phyloP scores from a whole-genome alignment of 2,888 invertebrate genomes.

The Heliconius sara region DNA sequence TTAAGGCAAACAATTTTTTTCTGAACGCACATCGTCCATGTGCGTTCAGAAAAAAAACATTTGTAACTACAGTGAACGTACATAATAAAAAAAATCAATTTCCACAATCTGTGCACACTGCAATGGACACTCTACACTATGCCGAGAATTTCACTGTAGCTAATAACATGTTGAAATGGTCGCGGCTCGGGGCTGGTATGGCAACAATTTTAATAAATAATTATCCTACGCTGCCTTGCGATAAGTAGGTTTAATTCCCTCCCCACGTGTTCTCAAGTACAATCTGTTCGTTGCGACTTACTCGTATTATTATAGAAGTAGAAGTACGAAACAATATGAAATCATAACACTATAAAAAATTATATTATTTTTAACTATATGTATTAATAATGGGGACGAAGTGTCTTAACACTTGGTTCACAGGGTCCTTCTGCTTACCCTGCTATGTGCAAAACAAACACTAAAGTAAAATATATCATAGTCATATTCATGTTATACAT shows the following conservation, averaged over 20 bases:
- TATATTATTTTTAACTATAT: background rate
- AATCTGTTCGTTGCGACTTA: conserved; percentile 43
- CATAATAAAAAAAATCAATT: conserved; percentile 30
- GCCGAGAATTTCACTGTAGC: conserved; percentile 60
- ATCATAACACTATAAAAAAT: background rate
- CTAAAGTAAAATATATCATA: background rate
- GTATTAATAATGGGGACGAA: no score
- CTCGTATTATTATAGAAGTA: conserved; percentile 35
- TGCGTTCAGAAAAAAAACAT: background rate
- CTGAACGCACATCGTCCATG: no score
- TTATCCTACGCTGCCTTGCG: conserved; percentile 64
- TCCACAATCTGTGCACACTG: conserved; percentile 38
- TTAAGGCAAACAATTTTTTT: background rate
- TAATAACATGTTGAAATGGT: conserved; percentile 56
- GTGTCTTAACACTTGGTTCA: no score
- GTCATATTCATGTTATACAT: background rate
- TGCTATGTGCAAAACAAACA: no score
- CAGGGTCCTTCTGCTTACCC: no score
- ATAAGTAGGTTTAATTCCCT: conserved; percentile 70
- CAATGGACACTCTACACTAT: conserved; percentile 56
- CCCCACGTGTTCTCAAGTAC: conserved; percentile 43
- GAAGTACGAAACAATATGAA: conserved; percentile 1
- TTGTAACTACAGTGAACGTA: background rate
- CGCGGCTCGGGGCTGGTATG: conserved; percentile 58
- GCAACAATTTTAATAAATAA: conserved; percentile 80